These are phyloP conservation scores for Brachionichthys hirsutus DNA, from an alignment of 2,113 vertebrate species.

Conservation along the genomic window DNA sequence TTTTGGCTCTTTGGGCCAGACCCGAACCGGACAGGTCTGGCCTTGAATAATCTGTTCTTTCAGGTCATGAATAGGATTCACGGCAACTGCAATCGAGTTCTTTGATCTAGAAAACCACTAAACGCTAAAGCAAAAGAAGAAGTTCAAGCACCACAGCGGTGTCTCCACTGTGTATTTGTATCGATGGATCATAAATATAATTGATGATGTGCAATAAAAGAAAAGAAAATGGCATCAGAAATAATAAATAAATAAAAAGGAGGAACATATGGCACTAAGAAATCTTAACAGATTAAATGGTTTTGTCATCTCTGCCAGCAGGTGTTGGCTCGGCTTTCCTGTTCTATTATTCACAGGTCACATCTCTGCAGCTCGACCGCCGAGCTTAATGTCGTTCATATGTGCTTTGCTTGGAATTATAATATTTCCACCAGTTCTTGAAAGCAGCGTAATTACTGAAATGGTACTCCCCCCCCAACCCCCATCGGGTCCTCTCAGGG, in stretches of 20 bases:
- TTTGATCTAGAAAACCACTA: conserved; percentile 5
- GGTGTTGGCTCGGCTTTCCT: conserved; percentile 11
- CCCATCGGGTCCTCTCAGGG: conserved; percentile 43
- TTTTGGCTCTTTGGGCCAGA: background rate
- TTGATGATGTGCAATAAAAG: conserved; percentile 14
- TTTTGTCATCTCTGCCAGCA: conserved; percentile 14
- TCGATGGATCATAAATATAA: conserved; percentile 2
- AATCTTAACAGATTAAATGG: conserved; percentile 2
- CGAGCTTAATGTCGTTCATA: conserved; percentile 27
- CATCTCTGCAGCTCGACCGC: conserved; percentile 18
- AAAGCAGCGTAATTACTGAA: conserved; percentile 61
- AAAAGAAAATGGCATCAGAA: conserved; percentile 1
- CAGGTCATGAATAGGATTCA: conserved; percentile 31
- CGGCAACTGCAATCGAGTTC: conserved; percentile 5
- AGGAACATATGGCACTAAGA: conserved; percentile 22
- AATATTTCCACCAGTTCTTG: conserved; percentile 39
- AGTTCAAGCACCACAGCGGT: background rate
- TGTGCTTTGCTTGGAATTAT: conserved; percentile 11
- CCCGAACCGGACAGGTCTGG: conserved; percentile 41
- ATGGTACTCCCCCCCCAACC: conserved; percentile 25
- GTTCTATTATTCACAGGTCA: conserved; percentile 37
- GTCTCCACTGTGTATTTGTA: background rate
- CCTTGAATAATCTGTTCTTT: conserved; percentile 46
- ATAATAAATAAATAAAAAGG: conserved; percentile 25
- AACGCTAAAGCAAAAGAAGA: background rate